These are phyloP conservation scores for Pluvialis apricaria DNA, from an alignment of 2,113 vertebrate genomes.

Conservation along the genomic window DNA sequence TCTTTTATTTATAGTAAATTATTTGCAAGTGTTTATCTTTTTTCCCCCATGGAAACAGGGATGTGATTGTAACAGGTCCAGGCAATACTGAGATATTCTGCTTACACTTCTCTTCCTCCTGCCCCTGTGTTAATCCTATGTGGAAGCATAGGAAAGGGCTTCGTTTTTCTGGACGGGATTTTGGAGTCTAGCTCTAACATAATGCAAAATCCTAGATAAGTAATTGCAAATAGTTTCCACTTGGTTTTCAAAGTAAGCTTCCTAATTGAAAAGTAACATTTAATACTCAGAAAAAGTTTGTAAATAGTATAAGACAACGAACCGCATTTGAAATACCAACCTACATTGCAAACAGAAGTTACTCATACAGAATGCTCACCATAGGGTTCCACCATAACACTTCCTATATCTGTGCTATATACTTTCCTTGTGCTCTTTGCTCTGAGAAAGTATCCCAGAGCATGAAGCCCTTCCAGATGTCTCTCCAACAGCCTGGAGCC, in stretches of 20 bases:
- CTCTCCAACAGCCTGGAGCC: background rate
- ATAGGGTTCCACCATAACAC: background rate
- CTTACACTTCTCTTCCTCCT: background rate
- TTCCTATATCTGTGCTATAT: background rate
- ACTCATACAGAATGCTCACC: fast-evolving
- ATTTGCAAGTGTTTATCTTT: background rate
- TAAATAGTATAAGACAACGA: background rate
- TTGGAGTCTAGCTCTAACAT: background rate
- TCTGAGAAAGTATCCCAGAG: background rate
- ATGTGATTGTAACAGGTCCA: background rate
- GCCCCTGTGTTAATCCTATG: background rate
- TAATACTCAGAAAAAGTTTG: background rate
- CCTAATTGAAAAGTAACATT: background rate
- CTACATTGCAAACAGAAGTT: background rate
- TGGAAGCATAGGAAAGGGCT: background rate
- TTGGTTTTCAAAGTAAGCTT: background rate
- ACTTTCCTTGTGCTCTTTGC: background rate
- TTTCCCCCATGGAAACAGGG: background rate
- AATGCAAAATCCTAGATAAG: background rate
- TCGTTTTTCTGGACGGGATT: background rate
- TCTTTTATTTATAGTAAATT: background rate
- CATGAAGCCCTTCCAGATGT: background rate
- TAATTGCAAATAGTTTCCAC: background rate
- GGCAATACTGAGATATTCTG: fast-evolving
- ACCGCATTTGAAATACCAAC: background rate